These are phyloP conservation scores for Mimas tiliae DNA, from an alignment of 2,888 invertebrate species.

Conservation along the genomic window DNA sequence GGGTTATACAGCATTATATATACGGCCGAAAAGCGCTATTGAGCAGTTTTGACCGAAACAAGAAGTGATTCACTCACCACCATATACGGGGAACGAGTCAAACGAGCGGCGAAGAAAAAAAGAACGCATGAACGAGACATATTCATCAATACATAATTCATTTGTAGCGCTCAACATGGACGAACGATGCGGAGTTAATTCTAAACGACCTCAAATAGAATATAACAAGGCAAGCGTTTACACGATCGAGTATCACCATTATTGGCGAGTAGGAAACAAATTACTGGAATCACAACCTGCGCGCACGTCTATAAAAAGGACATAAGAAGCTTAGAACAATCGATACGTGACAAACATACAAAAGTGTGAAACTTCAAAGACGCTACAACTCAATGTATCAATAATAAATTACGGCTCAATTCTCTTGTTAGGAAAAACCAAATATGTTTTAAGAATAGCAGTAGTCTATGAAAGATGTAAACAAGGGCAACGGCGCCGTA, in stretches of 20 bases:
- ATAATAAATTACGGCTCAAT: conserved; percentile 19
- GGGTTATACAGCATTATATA: no score
- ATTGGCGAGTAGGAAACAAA: conserved; percentile 64
- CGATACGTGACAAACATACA: conserved; percentile 47
- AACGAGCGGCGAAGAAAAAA: conserved; percentile 54
- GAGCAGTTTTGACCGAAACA: conserved; percentile 50
- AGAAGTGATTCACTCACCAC: conserved; percentile 61
- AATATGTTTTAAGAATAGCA: conserved; percentile 31
- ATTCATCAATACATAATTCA: conserved; percentile 62
- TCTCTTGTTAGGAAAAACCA: conserved; percentile 51
- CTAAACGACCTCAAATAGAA: conserved; percentile 56
- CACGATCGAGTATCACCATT: conserved; percentile 55
- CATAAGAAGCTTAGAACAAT: conserved; percentile 37
- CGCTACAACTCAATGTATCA: background rate
- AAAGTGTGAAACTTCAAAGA: background rate
- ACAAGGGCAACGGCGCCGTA: conserved; percentile 51
- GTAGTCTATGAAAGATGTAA: conserved; percentile 33
- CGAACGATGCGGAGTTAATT: conserved; percentile 52
- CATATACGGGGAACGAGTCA: conserved; percentile 60
- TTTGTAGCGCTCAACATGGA: conserved; percentile 61
- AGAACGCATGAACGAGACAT: conserved; percentile 51
- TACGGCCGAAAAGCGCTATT: conserved; percentile 14
- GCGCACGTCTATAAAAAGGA: conserved; percentile 22
- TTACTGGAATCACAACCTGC: conserved; percentile 32
- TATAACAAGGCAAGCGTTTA: conserved; percentile 54